Evolutionary conservation across 1,140 invertebrate species (phyloP).

Genomic region (Meloidogyne hapla): DNA sequence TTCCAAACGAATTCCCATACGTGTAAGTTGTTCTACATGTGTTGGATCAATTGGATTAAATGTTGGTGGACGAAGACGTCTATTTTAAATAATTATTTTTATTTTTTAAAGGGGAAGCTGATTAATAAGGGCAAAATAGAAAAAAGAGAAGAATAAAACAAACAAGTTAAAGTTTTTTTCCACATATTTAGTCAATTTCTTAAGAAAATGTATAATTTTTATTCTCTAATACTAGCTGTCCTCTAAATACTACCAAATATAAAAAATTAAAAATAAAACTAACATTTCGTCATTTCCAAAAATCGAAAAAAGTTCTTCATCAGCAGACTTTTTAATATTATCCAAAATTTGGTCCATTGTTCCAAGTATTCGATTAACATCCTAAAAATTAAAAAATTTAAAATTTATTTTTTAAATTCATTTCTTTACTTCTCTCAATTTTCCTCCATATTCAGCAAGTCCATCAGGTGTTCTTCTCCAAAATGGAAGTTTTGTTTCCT

Average conservation of each 20-base stretch:
- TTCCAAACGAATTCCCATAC: conserved; percentile 90
- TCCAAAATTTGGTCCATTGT: conserved; percentile 4
- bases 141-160: too few species aligned
- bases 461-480: neutral
- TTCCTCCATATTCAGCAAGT: neutral
- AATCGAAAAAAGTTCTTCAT: conserved; percentile 11
- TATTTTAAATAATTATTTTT: conserved; percentile 42
- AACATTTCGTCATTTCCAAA: conserved; percentile 13
- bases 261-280: neutral
- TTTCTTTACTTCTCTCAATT: neutral
- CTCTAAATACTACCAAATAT: too few species aligned
- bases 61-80: conserved; percentile 66
- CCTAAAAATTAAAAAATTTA: conserved; percentile 9
- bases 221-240: too few species aligned
- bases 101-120: too few species aligned
- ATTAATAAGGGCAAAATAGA: too few species aligned
- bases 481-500: neutral
- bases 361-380: neutral
- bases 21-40: conserved; percentile 79
- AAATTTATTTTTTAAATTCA: neutral
- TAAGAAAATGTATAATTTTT: too few species aligned
- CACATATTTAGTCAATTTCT: too few species aligned
- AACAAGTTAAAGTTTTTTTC: too few species aligned
- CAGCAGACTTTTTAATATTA: conserved; percentile 20
- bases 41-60: conserved; percentile 79